Percentiles rank a stretch among this genome's conserved stretches.
Evolutionary conservation across 2,113 vertebrate species (phyloP).

Genomic region (Gorsachius goisagi): DNA sequence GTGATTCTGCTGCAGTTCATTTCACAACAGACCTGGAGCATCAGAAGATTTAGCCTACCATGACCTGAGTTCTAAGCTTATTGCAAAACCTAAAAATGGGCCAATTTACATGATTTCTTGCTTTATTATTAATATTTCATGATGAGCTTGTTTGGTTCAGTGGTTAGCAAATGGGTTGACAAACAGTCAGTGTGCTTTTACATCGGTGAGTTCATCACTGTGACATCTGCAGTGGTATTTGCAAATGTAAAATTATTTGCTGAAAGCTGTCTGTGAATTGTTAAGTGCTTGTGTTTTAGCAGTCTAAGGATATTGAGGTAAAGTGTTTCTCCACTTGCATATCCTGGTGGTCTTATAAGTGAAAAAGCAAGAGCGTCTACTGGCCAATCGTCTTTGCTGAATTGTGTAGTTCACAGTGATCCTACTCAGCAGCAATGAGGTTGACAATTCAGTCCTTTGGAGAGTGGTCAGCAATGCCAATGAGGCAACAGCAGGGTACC

Average conservation of each 20-base stretch:
- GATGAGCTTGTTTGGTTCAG: neutral
- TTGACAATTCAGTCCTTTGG: neutral
- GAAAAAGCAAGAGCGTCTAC: neutral
- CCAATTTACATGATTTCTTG: neutral
- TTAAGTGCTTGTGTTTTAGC: neutral
- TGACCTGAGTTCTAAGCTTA: neutral
- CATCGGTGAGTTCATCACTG: neutral
- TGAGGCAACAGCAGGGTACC: neutral
- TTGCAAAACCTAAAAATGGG: neutral
- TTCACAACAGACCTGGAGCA: neutral
- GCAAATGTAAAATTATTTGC: neutral
- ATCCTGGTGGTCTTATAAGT: neutral
- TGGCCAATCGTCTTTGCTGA: neutral
- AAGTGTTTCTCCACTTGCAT: neutral
- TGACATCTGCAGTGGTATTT: neutral
- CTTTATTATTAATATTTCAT: neutral
- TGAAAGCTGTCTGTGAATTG: neutral
- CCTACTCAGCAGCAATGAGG: neutral
- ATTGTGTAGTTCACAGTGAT: neutral
- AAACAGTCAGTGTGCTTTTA: neutral
- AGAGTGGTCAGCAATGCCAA: neutral
- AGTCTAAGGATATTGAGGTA: neutral
- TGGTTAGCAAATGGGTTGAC: neutral
- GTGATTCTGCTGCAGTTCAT: neutral
- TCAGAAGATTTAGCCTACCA: neutral